Evolutionary conservation across 2,888 invertebrate genomes (phyloP).

Genomic region (Drosophila cognata): DNA sequence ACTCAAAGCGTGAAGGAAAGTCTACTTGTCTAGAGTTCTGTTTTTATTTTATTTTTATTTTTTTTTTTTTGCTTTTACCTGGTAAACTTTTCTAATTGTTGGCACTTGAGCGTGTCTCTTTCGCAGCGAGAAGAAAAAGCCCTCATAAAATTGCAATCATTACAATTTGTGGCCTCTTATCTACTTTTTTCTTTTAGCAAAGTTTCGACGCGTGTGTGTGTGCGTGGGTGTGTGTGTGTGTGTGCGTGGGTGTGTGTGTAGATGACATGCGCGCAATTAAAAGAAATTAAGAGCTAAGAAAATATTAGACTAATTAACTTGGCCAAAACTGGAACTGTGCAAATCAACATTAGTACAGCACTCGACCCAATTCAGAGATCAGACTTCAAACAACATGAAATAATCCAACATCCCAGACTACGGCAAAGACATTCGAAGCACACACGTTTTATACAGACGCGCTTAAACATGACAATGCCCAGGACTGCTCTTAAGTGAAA

Average conservation of each 20-base stretch:
- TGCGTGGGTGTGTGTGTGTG: neutral
- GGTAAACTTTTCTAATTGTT: conserved; percentile 67
- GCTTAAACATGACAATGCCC: conserved; percentile 67
- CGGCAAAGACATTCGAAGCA: conserved; percentile 49
- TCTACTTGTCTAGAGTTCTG: conserved; percentile 7
- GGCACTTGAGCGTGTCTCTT: conserved; percentile 60
- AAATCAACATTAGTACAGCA: conserved; percentile 45
- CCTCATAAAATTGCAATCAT: conserved; percentile 71
- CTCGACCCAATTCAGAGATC: conserved; percentile 58
- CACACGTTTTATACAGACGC: conserved; percentile 47
- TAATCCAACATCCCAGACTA: conserved; percentile 23
- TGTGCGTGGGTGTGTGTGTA: conserved; percentile 18
- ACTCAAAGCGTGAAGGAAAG: conserved; percentile 4
- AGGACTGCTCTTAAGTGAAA: neutral
- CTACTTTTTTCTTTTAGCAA: conserved; percentile 7
- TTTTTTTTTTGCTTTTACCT: conserved; percentile 25
- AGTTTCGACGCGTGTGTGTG: conserved; percentile 9
- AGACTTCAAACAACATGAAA: conserved; percentile 20
- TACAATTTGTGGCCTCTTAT: conserved; percentile 42
- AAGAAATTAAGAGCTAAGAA: conserved; percentile 50
- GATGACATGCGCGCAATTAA: conserved; percentile 62
- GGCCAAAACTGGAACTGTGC: conserved; percentile 34
- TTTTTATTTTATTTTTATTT: neutral
- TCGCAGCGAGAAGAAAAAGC: conserved; percentile 18
- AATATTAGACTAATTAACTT: conserved; percentile 67